These are phyloP conservation scores for Enteromius treurensis DNA, from an alignment of 2,797 vertebrate genomes.

Conservation along the genomic window DNA sequence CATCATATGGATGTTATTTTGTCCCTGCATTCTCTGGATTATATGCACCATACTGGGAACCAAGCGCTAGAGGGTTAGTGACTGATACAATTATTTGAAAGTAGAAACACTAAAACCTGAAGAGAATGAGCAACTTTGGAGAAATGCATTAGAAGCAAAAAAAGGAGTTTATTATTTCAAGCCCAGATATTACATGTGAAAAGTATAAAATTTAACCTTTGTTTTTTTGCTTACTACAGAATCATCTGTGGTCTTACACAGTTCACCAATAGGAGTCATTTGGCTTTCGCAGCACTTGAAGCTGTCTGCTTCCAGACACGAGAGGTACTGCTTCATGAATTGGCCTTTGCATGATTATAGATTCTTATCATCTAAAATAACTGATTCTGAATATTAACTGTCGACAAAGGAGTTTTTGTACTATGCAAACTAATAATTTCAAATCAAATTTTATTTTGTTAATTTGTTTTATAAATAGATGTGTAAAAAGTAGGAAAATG, in stretches of 20 bases:
- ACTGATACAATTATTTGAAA: slow-evolving; percentile 20
- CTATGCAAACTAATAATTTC: background rate
- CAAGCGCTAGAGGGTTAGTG: slow-evolving; percentile 92
- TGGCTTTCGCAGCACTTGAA: slow-evolving; percentile 94
- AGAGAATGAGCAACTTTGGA: background rate
- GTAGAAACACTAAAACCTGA: background rate
- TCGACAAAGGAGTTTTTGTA: background rate
- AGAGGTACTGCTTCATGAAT: slow-evolving; percentile 79
- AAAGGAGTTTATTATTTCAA: background rate
- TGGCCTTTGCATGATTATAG: background rate
- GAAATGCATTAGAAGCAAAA: background rate
- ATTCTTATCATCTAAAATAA: background rate
- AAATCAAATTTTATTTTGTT: background rate
- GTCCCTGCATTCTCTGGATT: slow-evolving; percentile 97
- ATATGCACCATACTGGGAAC: slow-evolving; percentile 98
- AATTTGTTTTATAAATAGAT: background rate
- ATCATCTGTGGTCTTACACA: slow-evolving; percentile 98
- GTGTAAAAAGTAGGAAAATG: background rate
- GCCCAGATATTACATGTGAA: background rate
- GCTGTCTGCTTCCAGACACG: slow-evolving; percentile 97
- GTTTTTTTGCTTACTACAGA: slow-evolving; percentile 69
- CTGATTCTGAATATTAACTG: background rate
- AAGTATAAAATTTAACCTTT: background rate
- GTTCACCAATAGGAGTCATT: slow-evolving; percentile 95
- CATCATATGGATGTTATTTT: slow-evolving; percentile 97